phyloP scores from a whole-genome alignment of 2,888 invertebrate species.

The Cheilosia pagana region DNA sequence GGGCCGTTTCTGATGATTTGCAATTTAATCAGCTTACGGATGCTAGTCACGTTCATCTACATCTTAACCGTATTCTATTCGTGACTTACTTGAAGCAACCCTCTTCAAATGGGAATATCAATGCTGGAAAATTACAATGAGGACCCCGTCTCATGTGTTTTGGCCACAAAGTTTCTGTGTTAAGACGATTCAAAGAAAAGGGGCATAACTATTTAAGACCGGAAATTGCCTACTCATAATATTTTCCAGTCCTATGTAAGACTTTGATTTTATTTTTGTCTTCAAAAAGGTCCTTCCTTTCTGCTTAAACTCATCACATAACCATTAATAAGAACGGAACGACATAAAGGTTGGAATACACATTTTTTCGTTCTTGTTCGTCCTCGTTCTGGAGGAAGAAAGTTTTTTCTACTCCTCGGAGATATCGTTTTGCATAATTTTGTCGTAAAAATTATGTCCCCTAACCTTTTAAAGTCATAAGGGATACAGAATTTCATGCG shows the following conservation, averaged over 20 bases:
- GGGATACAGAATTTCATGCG: constrained; percentile 21
- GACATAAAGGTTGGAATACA: constrained; percentile 31
- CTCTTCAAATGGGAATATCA: constrained; percentile 10
- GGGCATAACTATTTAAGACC: constrained; percentile 40
- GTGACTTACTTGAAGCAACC: constrained; percentile 32
- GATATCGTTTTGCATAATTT: constrained; percentile 61
- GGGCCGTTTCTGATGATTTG: constrained; percentile 39
- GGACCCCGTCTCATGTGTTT: constrained; percentile 12
- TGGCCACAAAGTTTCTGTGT: constrained; percentile 35
- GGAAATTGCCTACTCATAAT: constrained; percentile 70
- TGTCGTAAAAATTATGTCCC: constrained; percentile 56
- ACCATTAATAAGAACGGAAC: constrained; percentile 67
- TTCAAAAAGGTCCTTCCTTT: constrained; percentile 17
- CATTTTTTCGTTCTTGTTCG: not conserved
- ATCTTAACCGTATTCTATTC: constrained; percentile 55
- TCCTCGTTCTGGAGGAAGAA: not conserved
- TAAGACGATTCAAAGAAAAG: constrained; percentile 18
- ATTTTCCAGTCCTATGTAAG: constrained; percentile 44
- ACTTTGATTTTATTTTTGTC: not conserved
- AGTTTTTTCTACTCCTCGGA: constrained; percentile 1
- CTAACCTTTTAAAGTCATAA: constrained; percentile 51
- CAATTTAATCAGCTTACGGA: constrained; percentile 58
- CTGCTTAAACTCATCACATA: constrained; percentile 56
- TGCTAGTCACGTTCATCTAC: constrained; percentile 53
- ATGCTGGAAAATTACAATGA: constrained; percentile 24